Evolutionary conservation across 2,113 vertebrate species (phyloP).

Genomic region (Rhodinocichla rosea): DNA sequence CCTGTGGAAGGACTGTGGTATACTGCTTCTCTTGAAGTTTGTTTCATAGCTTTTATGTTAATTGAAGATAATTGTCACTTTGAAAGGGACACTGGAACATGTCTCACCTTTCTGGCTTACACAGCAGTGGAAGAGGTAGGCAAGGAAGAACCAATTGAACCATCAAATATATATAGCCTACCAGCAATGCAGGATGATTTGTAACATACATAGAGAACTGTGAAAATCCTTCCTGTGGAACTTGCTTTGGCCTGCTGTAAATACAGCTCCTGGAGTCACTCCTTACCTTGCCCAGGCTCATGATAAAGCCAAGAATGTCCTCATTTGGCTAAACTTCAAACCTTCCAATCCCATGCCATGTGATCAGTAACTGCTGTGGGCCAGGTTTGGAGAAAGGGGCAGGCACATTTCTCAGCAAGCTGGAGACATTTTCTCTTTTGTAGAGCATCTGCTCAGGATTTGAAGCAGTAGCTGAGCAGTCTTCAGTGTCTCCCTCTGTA

Average conservation of each 20-base stretch:
- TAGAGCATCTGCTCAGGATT: not conserved
- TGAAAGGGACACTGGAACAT: not conserved
- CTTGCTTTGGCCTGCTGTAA: not conserved
- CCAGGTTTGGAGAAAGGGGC: not conserved
- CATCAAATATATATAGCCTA: not conserved
- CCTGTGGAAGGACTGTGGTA: not conserved
- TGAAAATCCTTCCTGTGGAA: not conserved
- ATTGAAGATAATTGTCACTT: not conserved
- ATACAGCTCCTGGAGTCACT: slow-evolving; percentile 40
- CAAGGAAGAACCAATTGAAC: not conserved
- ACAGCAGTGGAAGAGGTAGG: not conserved
- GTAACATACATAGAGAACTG: not conserved
- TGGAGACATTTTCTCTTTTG: not conserved
- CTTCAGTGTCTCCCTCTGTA: not conserved
- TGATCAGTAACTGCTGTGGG: slow-evolving; percentile 53
- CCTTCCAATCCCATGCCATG: slow-evolving; percentile 18
- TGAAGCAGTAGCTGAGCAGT: not conserved
- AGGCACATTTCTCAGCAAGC: not conserved
- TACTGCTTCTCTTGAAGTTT: not conserved
- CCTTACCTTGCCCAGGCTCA: slow-evolving; percentile 36
- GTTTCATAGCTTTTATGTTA: not conserved
- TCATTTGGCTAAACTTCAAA: slow-evolving; percentile 63
- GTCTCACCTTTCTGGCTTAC: not conserved
- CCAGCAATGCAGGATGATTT: not conserved
- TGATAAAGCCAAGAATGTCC: slow-evolving; percentile 47